Percentiles rank a stretch among this genome's conserved stretches.
Evolutionary conservation across 2,113 vertebrate genomes (phyloP).

Genomic region (Ciconia stormi): DNA sequence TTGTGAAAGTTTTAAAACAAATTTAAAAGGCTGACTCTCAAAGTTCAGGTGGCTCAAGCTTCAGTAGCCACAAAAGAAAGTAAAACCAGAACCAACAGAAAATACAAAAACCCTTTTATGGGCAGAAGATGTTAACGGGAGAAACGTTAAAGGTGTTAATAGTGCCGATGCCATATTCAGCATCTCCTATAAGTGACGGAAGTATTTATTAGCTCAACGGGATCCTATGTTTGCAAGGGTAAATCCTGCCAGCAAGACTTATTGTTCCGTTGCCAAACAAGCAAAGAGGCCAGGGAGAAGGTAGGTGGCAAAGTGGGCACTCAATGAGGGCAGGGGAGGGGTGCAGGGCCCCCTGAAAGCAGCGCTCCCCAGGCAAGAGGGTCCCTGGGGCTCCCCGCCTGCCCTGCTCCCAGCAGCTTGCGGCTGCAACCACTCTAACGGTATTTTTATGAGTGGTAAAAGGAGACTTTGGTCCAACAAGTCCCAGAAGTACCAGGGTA

Average conservation of each 20-base stretch:
- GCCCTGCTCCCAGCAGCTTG: neutral
- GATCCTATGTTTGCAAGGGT: slow-evolving; percentile 31
- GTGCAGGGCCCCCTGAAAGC: neutral
- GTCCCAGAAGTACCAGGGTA: neutral
- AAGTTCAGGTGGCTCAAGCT: neutral
- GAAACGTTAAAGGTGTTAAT: neutral
- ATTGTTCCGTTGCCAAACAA: neutral
- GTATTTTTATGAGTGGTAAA: neutral
- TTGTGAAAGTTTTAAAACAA: neutral
- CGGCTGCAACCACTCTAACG: accelerated
- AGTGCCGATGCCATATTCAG: neutral
- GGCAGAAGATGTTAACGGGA: neutral
- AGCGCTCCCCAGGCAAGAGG: neutral
- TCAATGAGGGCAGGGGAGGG: neutral
- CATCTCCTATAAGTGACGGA: neutral
- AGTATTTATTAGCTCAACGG: neutral
- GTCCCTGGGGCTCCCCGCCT: neutral
- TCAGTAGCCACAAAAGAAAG: neutral
- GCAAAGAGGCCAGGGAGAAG: neutral
- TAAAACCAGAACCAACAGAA: neutral
- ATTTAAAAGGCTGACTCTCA: neutral
- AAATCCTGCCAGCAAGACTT: slow-evolving; percentile 27
- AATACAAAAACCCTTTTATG: neutral
- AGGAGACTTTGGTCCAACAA: neutral
- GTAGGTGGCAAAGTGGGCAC: neutral